Base-by-base conservation (phyloP, 2,888 invertebrate genomes). In the Meloe dianella region DNA sequence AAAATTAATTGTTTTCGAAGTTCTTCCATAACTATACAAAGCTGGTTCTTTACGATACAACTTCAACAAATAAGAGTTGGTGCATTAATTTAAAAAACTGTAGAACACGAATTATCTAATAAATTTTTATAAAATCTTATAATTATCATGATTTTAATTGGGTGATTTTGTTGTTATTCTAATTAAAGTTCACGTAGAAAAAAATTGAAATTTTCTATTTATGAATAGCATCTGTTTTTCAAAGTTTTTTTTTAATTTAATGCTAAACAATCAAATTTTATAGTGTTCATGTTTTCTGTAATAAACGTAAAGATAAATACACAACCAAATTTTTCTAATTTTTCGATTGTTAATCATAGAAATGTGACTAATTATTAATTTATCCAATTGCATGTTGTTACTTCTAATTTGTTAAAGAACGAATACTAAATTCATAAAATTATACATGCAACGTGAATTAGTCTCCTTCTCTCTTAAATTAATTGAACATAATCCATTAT, bases 401-500 rank as follows among this genome's bases (percentile, higher is more conserved):
- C 47, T 20, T 47, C 9, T 47, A 41, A 41, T 41, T 41, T 41
- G 17, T 41, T n/a, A 17, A 41, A 41, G 0, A 6, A 41, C 6
- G 10, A 47, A 20, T 47, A 9, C 20, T 20, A 20, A 47, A 22
- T 47, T 47, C 10, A 9, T 4, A 22, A 22, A 47, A 47, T 10
- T 47, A 41, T n/a, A 47, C 47, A 22, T 47, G 47, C 47, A 3
- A 47, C 4, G 20, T 20, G 3, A 20, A 47, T 47, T 47, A 10
- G 20, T 9, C 20, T 47, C n/a, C n/a, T n/a, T n/a, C 4, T 27
- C 10, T 47, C 10, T 47, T 47, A 9, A 22, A 47, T 20, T 47
- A 47, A 47, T 47, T 47, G 47, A 47, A 47, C 20, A 47, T 47
- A 47, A 47, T 47, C 9, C 20, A 47, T 47, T 47, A 47, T 47